Percentiles rank a stretch among this genome's conserved stretches.
phyloP scores from a whole-genome alignment of 2,113 vertebrate species.

The Onychostoma macrolepis region DNA sequence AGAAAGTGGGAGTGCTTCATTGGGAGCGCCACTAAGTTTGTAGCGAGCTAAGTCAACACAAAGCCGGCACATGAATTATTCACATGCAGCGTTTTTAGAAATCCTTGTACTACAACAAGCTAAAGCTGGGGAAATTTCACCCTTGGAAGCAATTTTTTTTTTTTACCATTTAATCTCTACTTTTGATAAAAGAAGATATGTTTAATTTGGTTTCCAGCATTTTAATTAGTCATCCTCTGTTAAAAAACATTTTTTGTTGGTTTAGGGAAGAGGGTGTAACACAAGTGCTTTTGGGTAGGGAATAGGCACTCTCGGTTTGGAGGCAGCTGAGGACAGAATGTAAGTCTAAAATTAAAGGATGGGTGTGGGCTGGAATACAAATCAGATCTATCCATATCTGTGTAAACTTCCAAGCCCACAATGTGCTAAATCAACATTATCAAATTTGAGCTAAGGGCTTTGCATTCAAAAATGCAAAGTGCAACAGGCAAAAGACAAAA shows the following conservation, averaged over 20 bases:
- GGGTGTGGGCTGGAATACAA: slow-evolving; percentile 66
- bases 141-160: slow-evolving; percentile 29
- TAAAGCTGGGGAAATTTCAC: slow-evolving; percentile 49
- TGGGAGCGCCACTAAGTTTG: slow-evolving; percentile 53
- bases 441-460: slow-evolving; percentile 20
- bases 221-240: slow-evolving; percentile 68
- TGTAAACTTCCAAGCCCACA: slow-evolving; percentile 31
- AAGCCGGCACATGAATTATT: slow-evolving; percentile 74
- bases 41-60: slow-evolving; percentile 66
- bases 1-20: slow-evolving; percentile 51
- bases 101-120: slow-evolving; percentile 61
- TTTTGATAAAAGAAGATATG: slow-evolving; percentile 65
- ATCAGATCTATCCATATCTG: slow-evolving; percentile 48
- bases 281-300: slow-evolving; percentile 61
- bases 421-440: slow-evolving; percentile 46
- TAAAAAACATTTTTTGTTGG: slow-evolving; percentile 67
- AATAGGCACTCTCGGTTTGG: slow-evolving; percentile 63
- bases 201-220: slow-evolving; percentile 59
- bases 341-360: slow-evolving; percentile 68
- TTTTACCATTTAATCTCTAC: slow-evolving; percentile 65
- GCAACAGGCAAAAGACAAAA: slow-evolving; percentile 32
- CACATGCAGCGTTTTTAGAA: slow-evolving; percentile 58
- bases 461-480: slow-evolving; percentile 46
- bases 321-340: slow-evolving; percentile 55
- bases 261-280: slow-evolving; percentile 62